These are phyloP conservation scores for Eunapius fragilis DNA, from an alignment of 37 sponge, comb jelly and placozoan species.

Conservation along the genomic window DNA sequence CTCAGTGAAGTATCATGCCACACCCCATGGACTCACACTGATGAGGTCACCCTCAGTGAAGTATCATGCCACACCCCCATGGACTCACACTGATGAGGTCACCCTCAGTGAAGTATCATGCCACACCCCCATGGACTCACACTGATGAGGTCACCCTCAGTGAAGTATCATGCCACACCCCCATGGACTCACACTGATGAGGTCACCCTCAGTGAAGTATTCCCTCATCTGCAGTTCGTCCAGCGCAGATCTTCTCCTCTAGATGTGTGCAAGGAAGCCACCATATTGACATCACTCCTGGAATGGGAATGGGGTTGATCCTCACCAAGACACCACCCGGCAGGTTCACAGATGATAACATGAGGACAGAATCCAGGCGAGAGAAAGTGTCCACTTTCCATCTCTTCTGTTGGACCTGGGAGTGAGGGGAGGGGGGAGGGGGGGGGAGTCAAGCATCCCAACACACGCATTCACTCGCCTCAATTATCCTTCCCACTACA, in stretches of 20 bases:
- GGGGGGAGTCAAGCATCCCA: too few species aligned
- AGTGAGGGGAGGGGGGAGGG: neutral
- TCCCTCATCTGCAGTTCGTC: conserved; percentile 98
- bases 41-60: too few species aligned
- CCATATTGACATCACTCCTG: neutral
- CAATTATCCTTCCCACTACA: conserved; percentile 92
- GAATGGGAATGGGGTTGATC: neutral
- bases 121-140: conserved; percentile 31
- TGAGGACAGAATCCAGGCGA: conserved; percentile 87
- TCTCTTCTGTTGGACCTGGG: conserved; percentile 89
- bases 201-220: conserved; percentile 91
- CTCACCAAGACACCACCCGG: conserved; percentile 91
- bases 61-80: conserved; percentile 5
- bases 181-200: conserved; percentile 78
- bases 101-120: too few species aligned
- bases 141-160: conserved; percentile 95
- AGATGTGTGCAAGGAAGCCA: neutral
- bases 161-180: conserved; percentile 26
- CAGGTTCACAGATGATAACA: conserved; percentile 91
- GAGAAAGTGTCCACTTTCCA: conserved; percentile 96
- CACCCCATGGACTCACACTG: too few species aligned
- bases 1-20: too few species aligned
- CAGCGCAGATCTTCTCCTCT: conserved; percentile 82
- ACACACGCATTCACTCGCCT: conserved; percentile 40
- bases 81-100: too few species aligned